These are phyloP conservation scores for Amazona finschi DNA, from an alignment of 2,797 vertebrate species.

Conservation along the genomic window DNA sequence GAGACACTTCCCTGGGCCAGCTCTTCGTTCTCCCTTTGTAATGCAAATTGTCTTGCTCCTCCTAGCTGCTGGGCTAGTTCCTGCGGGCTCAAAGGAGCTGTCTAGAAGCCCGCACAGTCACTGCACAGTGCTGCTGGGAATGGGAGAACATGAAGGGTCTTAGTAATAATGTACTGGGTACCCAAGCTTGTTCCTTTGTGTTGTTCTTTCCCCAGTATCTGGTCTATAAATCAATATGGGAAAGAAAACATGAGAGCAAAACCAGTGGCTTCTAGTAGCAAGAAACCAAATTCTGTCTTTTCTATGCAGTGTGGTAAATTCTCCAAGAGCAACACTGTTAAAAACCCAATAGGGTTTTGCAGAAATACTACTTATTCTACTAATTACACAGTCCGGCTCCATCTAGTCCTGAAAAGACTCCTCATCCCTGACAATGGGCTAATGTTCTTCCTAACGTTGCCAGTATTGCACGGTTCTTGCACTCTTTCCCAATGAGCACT, in stretches of 20 bases:
- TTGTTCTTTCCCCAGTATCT: background rate
- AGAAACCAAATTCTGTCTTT: background rate
- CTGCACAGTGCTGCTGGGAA: background rate
- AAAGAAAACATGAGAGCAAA: background rate
- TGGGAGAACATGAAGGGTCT: background rate
- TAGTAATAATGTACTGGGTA: background rate
- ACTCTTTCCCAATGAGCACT: slow-evolving; percentile 55
- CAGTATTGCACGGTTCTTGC: background rate
- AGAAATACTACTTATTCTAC: background rate
- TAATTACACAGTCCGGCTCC: background rate
- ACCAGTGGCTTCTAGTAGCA: background rate
- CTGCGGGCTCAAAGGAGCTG: background rate
- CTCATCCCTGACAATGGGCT: background rate
- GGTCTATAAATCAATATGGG: background rate
- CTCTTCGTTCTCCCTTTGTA: background rate
- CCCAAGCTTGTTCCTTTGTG: background rate
- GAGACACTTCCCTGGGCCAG: background rate
- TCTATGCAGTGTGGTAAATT: background rate
- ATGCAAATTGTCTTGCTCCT: background rate
- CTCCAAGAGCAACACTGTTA: background rate
- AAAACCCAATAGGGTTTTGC: background rate
- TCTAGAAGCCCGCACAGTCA: background rate
- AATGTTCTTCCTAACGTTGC: background rate
- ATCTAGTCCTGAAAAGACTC: background rate
- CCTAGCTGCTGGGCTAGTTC: background rate